These are phyloP conservation scores for Corythaeola cristata DNA, from an alignment of 2,113 vertebrate species.

Conservation along the genomic window DNA sequence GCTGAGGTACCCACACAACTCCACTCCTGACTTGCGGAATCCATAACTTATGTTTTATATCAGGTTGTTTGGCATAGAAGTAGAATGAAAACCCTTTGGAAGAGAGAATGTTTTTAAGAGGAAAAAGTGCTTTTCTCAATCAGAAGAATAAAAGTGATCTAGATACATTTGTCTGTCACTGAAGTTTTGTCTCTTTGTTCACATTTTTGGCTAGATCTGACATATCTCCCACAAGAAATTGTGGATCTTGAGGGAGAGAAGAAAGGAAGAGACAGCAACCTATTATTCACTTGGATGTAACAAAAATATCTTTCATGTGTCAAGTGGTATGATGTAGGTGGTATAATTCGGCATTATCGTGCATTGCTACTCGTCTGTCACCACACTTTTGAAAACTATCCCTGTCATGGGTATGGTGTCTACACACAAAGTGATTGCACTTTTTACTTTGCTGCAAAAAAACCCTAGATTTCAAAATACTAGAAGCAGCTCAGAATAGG, in stretches of 20 bases:
- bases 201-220: not conserved
- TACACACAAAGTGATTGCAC: not conserved
- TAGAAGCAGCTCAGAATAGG: not conserved
- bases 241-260: not conserved
- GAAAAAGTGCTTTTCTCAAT: not conserved
- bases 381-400: conserved; percentile 3
- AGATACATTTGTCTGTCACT: not conserved
- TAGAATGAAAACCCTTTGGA: not conserved
- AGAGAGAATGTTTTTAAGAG: not conserved
- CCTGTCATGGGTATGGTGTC: conserved; percentile 22
- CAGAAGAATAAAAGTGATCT: not conserved
- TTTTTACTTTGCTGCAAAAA: conserved; percentile 2
- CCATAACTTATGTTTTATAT: not conserved
- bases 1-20: not conserved
- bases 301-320: conserved; percentile 14
- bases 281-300: conserved; percentile 25
- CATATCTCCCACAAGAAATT: not conserved
- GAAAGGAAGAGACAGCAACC: not conserved
- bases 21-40: not conserved
- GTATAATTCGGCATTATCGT: conserved; percentile 42
- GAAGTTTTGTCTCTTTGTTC: not conserved
- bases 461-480: not conserved
- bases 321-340: not conserved
- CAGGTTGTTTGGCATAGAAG: not conserved
- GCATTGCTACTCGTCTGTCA: conserved; percentile 18